A percentile compares a stretch with the other conserved stretches of the same genome.
phyloP scores from a whole-genome alignment of 2,888 invertebrate species.

The Polydrusus cervinus region DNA sequence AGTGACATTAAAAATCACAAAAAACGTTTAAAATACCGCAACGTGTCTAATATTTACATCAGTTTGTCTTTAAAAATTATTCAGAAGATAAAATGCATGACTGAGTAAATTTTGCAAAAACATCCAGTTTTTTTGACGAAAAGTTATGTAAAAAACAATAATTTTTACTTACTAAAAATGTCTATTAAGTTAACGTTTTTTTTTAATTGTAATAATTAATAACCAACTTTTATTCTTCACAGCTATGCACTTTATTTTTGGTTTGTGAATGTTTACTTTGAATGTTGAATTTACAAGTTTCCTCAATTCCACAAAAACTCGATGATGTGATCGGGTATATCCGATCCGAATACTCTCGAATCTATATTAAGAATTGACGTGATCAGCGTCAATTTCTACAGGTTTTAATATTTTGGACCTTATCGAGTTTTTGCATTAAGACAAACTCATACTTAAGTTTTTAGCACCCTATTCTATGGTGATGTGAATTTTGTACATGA shows the following conservation, averaged over 20 bases:
- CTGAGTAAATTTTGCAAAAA: not conserved
- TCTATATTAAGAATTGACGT: not conserved
- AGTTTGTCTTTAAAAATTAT: not conserved
- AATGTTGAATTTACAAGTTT: no score
- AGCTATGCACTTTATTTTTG: not conserved
- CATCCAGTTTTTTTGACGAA: not conserved
- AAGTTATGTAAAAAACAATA: no score
- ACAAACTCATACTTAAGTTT: not conserved
- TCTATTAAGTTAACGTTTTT: no score
- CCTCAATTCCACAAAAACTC: not conserved
- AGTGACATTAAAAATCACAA: constrained; percentile 11
- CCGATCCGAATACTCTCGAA: no score
- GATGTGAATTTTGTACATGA: constrained; percentile 23
- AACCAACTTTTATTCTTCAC: no score
- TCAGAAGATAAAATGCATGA: not conserved
- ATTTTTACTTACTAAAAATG: no score
- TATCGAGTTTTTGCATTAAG: not conserved
- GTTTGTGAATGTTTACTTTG: not conserved
- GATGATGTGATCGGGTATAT: no score
- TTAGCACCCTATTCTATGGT: constrained; percentile 8
- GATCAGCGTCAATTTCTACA: not conserved
- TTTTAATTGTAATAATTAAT: not conserved
- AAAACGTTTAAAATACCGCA: constrained; percentile 4
- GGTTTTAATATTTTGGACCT: not conserved
- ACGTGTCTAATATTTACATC: constrained; percentile 8